phyloP scores from a whole-genome alignment of 2,113 vertebrate species.

The Myotis brandtii region DNA sequence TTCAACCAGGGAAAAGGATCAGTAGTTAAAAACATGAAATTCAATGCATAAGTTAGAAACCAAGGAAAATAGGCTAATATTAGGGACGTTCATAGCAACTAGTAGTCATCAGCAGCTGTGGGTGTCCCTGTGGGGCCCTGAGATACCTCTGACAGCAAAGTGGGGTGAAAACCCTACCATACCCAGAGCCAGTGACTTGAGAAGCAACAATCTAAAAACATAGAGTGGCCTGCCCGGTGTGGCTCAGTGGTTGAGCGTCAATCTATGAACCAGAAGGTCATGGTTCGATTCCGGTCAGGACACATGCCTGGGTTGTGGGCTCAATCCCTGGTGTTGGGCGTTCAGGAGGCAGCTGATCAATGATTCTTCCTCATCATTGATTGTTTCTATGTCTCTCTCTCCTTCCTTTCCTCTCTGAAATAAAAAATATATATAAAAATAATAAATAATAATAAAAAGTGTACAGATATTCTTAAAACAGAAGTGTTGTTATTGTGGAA shows the following conservation, averaged over 20 bases:
- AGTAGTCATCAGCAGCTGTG: background rate
- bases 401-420: too few relatives aligned
- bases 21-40: slow-evolving; percentile 44
- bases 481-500: background rate
- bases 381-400: too few relatives aligned
- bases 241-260: too few relatives aligned
- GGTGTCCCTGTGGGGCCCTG: background rate
- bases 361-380: too few relatives aligned
- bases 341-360: too few relatives aligned
- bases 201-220: background rate
- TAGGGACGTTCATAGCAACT: background rate
- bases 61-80: background rate
- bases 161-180: background rate
- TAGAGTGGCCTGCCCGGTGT: too few relatives aligned
- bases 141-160: slow-evolving; percentile 23
- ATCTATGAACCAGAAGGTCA: too few relatives aligned
- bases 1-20: background rate
- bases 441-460: background rate
- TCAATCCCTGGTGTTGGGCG: too few relatives aligned
- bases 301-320: too few relatives aligned
- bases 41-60: slow-evolving; percentile 34
- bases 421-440: too few relatives aligned
- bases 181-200: background rate
- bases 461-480: background rate
- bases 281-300: too few relatives aligned